Evolutionary conservation across 2,888 invertebrate genomes (phyloP).

Genomic region (Cephus nigrinus): DNA sequence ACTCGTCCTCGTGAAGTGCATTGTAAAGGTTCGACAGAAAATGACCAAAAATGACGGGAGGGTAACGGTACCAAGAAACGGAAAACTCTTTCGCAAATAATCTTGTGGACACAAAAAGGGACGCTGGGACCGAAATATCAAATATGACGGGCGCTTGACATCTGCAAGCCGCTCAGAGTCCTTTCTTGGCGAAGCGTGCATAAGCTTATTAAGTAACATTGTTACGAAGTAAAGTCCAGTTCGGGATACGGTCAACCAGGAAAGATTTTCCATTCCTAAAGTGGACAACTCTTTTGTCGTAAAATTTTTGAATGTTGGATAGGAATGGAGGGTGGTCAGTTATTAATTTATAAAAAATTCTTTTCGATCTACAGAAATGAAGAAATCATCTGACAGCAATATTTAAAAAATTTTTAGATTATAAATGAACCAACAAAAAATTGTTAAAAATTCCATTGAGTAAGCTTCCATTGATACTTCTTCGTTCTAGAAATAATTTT

Average conservation of each 20-base stretch:
- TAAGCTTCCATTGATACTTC: background rate
- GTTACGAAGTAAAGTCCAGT: slow-evolving; percentile 47
- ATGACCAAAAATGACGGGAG: slow-evolving; percentile 37
- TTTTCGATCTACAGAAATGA: background rate
- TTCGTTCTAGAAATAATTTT: background rate
- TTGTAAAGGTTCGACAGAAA: slow-evolving; percentile 30
- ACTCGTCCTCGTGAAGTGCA: slow-evolving; percentile 32
- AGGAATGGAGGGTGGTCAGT: background rate
- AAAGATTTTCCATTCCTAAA: slow-evolving; percentile 24
- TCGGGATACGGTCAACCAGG: slow-evolving; percentile 21
- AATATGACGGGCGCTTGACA: slow-evolving; percentile 63
- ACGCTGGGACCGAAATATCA: slow-evolving; percentile 43
- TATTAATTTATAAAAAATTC: background rate
- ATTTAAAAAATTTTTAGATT: background rate
- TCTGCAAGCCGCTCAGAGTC: slow-evolving; percentile 49
- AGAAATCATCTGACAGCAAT: background rate
- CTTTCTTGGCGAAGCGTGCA: slow-evolving; percentile 58
- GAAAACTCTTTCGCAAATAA: slow-evolving; percentile 62
- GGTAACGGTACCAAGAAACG: slow-evolving; percentile 45
- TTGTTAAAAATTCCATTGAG: background rate
- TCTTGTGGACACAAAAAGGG: slow-evolving; percentile 41
- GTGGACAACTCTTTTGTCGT: slow-evolving; percentile 37
- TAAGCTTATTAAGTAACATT: slow-evolving; percentile 66
- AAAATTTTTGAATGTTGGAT: background rate
- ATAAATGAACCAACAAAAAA: background rate